A percentile compares a stretch with the other conserved stretches of the same genome.
Conservation (phyloP, 92 coral and sea anemone species). For the Phenganax marumi region DNA sequence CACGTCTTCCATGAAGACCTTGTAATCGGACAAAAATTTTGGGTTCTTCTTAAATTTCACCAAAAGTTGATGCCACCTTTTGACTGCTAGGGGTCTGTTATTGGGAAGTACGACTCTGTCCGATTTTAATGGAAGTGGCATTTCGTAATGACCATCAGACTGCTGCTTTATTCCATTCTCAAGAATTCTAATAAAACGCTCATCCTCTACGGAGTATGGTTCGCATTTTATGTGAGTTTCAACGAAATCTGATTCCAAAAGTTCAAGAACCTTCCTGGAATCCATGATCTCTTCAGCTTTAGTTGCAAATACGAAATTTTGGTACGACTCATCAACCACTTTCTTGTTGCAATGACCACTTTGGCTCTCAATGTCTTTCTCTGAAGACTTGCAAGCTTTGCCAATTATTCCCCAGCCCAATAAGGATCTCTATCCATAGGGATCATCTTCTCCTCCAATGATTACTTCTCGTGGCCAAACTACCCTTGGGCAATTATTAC, state of each 20-base stretch:
- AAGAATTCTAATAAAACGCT: conserved; percentile 42
- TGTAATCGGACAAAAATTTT: conserved; percentile 49
- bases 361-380: not conserved
- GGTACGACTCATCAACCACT: conserved; percentile 16
- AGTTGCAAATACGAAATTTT: conserved; percentile 40
- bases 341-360: conserved; percentile 38
- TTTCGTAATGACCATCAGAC: conserved; percentile 58
- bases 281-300: conserved; percentile 49
- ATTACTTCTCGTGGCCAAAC: conserved; percentile 51
- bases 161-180: conserved; percentile 50
- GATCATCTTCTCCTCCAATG: conserved; percentile 48
- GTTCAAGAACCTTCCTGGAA: conserved; percentile 46
- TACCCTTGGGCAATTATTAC: conserved; percentile 50
- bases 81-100: conserved; percentile 49
- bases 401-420: conserved; percentile 60
- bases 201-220: conserved; percentile 49
- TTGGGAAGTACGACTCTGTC: conserved; percentile 32
- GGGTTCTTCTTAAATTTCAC: conserved; percentile 48
- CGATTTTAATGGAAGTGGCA: conserved; percentile 55
- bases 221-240: conserved; percentile 32
- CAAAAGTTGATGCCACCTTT: conserved; percentile 40
- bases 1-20: conserved; percentile 57
- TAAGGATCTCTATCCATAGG: conserved; percentile 50
- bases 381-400: conserved; percentile 38
- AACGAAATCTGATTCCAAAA: conserved; percentile 59